These are phyloP conservation scores for Trichopria drosophilae DNA, from an alignment of 2,888 invertebrate species.

Conservation along the genomic window DNA sequence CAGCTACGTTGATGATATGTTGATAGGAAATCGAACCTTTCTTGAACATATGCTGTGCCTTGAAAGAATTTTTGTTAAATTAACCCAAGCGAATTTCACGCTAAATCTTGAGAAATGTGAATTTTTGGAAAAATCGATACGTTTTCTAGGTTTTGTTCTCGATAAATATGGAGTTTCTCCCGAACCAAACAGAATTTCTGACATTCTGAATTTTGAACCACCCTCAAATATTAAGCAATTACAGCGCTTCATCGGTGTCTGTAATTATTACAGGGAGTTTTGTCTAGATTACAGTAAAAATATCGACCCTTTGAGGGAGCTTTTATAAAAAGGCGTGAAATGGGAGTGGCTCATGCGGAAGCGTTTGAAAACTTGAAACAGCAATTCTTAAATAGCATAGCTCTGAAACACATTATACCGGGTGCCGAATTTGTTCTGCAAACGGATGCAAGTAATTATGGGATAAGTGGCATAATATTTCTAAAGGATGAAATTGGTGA, in stretches of 20 bases:
- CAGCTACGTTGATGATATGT: too few relatives aligned
- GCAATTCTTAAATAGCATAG: slow-evolving; percentile 20
- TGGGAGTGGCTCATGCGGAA: too few relatives aligned
- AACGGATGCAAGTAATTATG: slow-evolving; percentile 17
- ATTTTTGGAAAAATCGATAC: slow-evolving; percentile 31
- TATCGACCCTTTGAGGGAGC: too few relatives aligned
- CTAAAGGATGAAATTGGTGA: slow-evolving; percentile 3
- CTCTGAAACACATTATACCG: slow-evolving; percentile 15
- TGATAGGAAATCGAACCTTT: too few relatives aligned
- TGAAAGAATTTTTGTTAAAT: too few relatives aligned
- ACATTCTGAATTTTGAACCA: slow-evolving; percentile 33
- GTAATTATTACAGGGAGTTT: slow-evolving; percentile 15
- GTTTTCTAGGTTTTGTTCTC: slow-evolving; percentile 20
- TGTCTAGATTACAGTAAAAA: too few relatives aligned
- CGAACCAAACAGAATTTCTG: slow-evolving; percentile 25
- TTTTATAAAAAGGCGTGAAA: too few relatives aligned
- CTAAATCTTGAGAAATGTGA: slow-evolving; percentile 36
- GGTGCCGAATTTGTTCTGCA: too few relatives aligned
- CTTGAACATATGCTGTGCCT: too few relatives aligned
- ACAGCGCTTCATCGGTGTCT: slow-evolving; percentile 27
- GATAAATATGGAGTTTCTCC: slow-evolving; percentile 3
- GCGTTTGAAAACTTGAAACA: slow-evolving; percentile 22
- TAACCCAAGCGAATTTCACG: slow-evolving; percentile 37
- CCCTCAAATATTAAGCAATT: slow-evolving; percentile 37
- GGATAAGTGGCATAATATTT: slow-evolving; percentile 32